phyloP scores from a whole-genome alignment of 2,888 invertebrate species.

The Drosophila acutilabella region DNA sequence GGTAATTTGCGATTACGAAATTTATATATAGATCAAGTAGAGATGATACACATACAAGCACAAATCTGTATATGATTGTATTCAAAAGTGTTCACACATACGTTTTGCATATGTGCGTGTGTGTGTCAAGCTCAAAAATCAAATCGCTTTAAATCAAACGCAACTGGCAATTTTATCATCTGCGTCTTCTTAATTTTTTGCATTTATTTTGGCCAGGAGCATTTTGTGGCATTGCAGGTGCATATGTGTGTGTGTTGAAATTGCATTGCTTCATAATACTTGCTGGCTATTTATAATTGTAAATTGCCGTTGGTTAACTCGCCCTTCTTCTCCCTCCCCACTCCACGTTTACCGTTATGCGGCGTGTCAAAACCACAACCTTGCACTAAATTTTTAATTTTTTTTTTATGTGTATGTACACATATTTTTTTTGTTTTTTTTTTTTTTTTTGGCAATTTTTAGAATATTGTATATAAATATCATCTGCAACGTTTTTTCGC shows the following conservation, averaged over 20 bases:
- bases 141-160: constrained; percentile 42
- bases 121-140: constrained; percentile 73
- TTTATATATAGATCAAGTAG: constrained; percentile 53
- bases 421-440: constrained; percentile 9
- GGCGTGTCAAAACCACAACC: constrained; percentile 76
- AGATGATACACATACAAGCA: not conserved
- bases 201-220: constrained; percentile 36
- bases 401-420: constrained; percentile 9
- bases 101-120: constrained; percentile 14
- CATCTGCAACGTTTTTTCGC: constrained; percentile 26
- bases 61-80: not conserved
- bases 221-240: constrained; percentile 25
- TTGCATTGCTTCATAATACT: constrained; percentile 59
- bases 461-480: constrained; percentile 61
- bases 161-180: constrained; percentile 41
- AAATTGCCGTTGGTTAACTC: constrained; percentile 51
- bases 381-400: constrained; percentile 65
- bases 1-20: constrained; percentile 77
- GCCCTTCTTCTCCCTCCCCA: constrained; percentile 1
- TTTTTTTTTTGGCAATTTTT: constrained; percentile 57
- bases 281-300: constrained; percentile 73
- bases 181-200: not conserved
- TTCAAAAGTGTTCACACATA: not conserved
- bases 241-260: constrained; percentile 30
- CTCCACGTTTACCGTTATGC: constrained; percentile 24